Conservation (phyloP, 2,797 vertebrate species). For the Notolepis coatsorum region DNA sequence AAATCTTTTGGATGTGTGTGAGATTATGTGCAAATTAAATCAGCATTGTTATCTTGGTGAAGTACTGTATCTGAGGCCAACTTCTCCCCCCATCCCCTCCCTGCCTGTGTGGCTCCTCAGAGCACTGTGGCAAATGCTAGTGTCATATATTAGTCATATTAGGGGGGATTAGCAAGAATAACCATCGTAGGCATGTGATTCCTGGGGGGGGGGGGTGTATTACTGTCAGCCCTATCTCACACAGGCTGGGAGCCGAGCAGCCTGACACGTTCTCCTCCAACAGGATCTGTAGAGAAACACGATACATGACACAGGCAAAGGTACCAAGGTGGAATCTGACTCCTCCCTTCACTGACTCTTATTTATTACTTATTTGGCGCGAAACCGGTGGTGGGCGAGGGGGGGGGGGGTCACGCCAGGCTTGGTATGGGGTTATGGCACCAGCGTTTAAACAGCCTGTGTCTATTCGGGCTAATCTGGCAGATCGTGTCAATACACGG, state of each 20-base stretch:
- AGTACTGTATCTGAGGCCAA: no score
- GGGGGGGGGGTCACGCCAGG: conserved; percentile 32
- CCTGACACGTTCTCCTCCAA: conserved; percentile 63
- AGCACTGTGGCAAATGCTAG: conserved; percentile 64
- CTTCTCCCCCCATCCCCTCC: no score
- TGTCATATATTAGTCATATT: conserved; percentile 78
- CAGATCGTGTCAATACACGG: conserved; percentile 11
- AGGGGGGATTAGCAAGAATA: conserved; percentile 73
- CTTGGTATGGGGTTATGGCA: conserved; percentile 29
- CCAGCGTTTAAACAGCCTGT: conserved; percentile 38
- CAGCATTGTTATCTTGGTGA: no score
- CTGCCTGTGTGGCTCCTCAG: conserved; percentile 33
- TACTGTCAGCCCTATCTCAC: conserved; percentile 66
- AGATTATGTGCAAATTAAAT: no score
- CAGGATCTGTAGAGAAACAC: conserved; percentile 64
- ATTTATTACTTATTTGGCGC: conserved; percentile 62
- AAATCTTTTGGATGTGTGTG: no score
- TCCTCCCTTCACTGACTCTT: conserved; percentile 35
- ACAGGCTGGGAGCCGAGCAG: conserved; percentile 57
- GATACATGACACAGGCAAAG: conserved; percentile 69
- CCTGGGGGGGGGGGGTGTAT: conserved; percentile 67
- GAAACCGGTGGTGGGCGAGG: conserved; percentile 45
- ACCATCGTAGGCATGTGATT: conserved; percentile 72
- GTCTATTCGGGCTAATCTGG: background rate
- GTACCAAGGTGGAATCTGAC: conserved; percentile 58